Percentiles rank a stretch among this genome's conserved stretches.
Evolutionary conservation across 2,888 invertebrate genomes (phyloP).

Genomic region (Crematogaster levior): DNA sequence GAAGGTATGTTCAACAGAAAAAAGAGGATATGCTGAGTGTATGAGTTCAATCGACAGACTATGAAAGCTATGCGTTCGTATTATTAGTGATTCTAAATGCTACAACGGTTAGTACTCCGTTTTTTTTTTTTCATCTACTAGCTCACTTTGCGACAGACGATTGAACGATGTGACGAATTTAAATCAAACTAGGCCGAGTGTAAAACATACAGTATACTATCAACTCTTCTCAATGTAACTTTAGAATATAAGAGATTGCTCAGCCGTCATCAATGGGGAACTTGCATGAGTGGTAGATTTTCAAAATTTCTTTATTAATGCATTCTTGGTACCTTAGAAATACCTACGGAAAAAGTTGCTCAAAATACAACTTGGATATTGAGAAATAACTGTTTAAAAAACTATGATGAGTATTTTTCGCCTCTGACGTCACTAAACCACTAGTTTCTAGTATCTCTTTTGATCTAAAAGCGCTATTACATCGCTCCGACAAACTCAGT

Average conservation of each 20-base stretch:
- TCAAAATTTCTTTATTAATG: no score
- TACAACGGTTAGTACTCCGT: conserved; percentile 58
- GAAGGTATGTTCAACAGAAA: conserved; percentile 16
- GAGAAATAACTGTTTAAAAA: no score
- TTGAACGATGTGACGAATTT: conserved; percentile 41
- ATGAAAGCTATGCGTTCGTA: conserved; percentile 53
- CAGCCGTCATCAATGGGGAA: conserved; percentile 31
- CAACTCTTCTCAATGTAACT: conserved; percentile 54
- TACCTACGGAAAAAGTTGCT: no score
- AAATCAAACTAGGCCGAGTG: conserved; percentile 51
- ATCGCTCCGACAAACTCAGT: no score
- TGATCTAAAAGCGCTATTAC: no score
- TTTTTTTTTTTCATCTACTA: conserved; percentile 36
- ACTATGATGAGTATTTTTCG: no score
- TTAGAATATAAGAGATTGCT: conserved; percentile 34
- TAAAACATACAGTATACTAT: conserved; percentile 61
- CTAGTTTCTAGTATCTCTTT: no score
- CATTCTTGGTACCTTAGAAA: no score
- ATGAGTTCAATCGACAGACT: conserved; percentile 42
- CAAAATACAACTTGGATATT: no score
- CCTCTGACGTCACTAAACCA: no score
- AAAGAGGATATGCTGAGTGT: conserved; percentile 39
- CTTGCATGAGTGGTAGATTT: no score
- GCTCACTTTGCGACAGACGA: conserved; percentile 41
- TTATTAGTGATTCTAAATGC: conserved; percentile 59